Evolutionary conservation across 2,113 vertebrate genomes (phyloP), one percentile per base, ranked within the genome.

Genomic region (Nansenia antarctica): DNA sequence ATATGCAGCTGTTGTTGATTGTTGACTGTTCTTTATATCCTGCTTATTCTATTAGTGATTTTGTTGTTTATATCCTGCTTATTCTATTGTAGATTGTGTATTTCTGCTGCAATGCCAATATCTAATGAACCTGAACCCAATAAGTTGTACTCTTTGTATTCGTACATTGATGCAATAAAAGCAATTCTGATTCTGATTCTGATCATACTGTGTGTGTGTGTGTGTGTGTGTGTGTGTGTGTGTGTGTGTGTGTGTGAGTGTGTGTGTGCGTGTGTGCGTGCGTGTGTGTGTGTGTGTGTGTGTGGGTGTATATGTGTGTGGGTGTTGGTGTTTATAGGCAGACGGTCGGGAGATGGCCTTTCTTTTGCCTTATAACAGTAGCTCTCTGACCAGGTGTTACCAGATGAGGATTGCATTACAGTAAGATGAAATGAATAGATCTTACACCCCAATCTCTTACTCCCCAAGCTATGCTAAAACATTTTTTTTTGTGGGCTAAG

Each of bases 381-480:
- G n/a, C n/a, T n/a, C 59, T 22, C 1, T 49, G 53, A 60, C 18
- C 18, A 18, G 32, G 62, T 42, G 67, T 20, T 66, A n/a, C n/a
- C n/a, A n/a, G n/a, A n/a, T n/a, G n/a, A n/a, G 59, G 29, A 34
- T 29, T 30, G 27, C 63, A 53, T 27, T 9, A 24, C 26, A 20
- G 31, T 20, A 20, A n/a, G n/a, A 26, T 59, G 64, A 78, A 59
- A 27, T n/a, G 64, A 77, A 84, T 12, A 59, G 22, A 69, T 20
- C 53, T 32, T 62, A 60, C 78, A 76, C 72, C 67, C 65, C 77
- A 58, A 67, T 2, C 1, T 35, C 53, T 22, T 6, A 49, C 45
- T 49, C 18, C 7, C n/a, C 45, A 8, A 22, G n/a, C 45, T 15
- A 11, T 49, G n/a, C n/a, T n/a, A n/a, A 49, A 49, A 1, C 6